Conservation (phyloP, 2,888 invertebrate genomes). For the Latheticus oryzae region DNA sequence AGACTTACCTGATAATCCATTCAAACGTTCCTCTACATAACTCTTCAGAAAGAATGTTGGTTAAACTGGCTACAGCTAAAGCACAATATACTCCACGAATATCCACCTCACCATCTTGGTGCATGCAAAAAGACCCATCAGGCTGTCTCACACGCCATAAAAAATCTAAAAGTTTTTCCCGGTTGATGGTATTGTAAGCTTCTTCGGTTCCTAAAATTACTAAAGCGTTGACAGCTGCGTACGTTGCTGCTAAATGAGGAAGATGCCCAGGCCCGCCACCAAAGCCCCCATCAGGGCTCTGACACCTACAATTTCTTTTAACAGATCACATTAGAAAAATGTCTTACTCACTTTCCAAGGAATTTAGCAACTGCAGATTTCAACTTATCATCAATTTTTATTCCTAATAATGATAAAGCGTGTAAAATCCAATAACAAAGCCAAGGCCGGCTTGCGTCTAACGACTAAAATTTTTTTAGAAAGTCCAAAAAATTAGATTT, state of each 20-base stretch:
- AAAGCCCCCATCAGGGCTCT: conserved; percentile 86
- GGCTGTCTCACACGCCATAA: conserved; percentile 80
- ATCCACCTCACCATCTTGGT: conserved; percentile 92
- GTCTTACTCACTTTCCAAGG: conserved; percentile 70
- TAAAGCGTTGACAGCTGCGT: conserved; percentile 94
- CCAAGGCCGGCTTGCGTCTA: conserved; percentile 98
- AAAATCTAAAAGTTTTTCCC: conserved; percentile 79
- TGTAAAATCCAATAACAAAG: conserved; percentile 97
- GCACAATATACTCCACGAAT: conserved; percentile 98
- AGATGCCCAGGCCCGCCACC: conserved; percentile 94
- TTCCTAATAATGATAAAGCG: conserved; percentile 82
- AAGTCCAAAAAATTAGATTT: conserved; percentile 2
- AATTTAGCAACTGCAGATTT: conserved; percentile 71
- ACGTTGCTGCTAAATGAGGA: conserved; percentile 96
- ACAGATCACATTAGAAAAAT: no score
- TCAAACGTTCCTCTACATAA: conserved; percentile 89
- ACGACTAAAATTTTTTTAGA: conserved; percentile 66
- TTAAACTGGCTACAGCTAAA: conserved; percentile 87
- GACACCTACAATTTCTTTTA: conserved; percentile 77
- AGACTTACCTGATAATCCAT: conserved; percentile 85
- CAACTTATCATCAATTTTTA: conserved; percentile 70
- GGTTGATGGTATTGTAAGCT: conserved; percentile 89
- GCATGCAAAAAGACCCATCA: conserved; percentile 94
- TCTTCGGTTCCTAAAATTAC: conserved; percentile 84
- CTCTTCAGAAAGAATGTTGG: conserved; percentile 79